These are phyloP conservation scores for Pangasius sanitwongsei DNA, from an alignment of 2,797 vertebrate species.

Conservation along the genomic window DNA sequence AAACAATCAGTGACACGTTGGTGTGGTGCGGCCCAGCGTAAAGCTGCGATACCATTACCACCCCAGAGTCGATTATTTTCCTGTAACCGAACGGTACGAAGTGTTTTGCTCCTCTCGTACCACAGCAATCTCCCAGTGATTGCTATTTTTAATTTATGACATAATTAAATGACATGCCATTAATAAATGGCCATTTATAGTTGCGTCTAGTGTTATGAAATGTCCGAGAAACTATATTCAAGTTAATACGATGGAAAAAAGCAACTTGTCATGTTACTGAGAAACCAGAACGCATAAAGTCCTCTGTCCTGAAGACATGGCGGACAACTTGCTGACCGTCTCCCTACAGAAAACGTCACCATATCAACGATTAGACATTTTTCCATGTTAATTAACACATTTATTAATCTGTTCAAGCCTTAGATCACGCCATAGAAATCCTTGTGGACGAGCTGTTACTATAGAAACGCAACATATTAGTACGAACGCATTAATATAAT, in stretches of 20 bases:
- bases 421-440: not conserved
- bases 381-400: not conserved
- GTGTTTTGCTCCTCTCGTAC: not conserved
- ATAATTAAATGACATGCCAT: not conserved
- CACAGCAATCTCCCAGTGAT: not conserved
- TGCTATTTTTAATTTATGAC: not conserved
- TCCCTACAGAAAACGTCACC: not conserved
- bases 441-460: not conserved
- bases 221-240: not conserved
- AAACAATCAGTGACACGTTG: not conserved
- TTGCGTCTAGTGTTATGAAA: not conserved
- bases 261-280: not conserved
- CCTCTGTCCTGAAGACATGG: not conserved
- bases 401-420: not conserved
- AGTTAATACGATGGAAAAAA: not conserved
- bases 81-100: not conserved
- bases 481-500: not conserved
- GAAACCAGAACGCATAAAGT: not conserved
- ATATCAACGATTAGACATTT: not conserved
- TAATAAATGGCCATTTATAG: not conserved
- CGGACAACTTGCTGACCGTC: too few relatives aligned
- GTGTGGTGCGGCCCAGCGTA: not conserved
- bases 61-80: not conserved
- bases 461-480: not conserved
- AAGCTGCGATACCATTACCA: not conserved